These are phyloP conservation scores for Acomys russatus DNA, from an alignment of 2,797 vertebrate genomes.

Conservation along the genomic window DNA sequence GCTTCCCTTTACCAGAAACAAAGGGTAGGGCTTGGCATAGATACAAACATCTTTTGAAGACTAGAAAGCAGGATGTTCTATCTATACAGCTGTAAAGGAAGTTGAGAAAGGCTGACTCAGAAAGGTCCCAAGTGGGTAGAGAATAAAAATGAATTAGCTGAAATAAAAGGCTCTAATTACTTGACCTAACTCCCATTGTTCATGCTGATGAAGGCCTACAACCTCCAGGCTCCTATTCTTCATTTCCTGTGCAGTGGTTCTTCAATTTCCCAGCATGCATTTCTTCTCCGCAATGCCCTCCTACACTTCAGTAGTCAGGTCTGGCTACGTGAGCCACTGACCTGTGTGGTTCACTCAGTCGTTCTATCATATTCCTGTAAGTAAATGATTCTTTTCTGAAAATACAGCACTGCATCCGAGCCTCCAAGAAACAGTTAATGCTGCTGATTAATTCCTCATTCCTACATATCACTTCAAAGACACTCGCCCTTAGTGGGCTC, in stretches of 20 bases:
- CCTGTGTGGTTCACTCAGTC: not conserved
- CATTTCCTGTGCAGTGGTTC: constrained; percentile 53
- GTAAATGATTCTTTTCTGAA: constrained; percentile 57
- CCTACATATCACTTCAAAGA: constrained; percentile 83
- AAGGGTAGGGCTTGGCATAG: not conserved
- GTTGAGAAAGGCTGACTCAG: not conserved
- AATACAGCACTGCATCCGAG: constrained; percentile 54
- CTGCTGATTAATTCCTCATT: constrained; percentile 79
- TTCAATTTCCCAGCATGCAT: not conserved
- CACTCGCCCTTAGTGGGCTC: constrained; percentile 74
- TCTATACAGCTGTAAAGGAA: not conserved
- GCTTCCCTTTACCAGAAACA: constrained; percentile 3
- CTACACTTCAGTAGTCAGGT: not conserved
- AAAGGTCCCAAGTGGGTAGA: not conserved
- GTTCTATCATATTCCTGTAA: constrained; percentile 55
- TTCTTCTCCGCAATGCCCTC: not conserved
- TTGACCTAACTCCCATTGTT: constrained; percentile 54
- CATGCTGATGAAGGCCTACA: constrained; percentile 19
- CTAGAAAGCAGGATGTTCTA: not conserved
- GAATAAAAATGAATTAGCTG: constrained; percentile 53
- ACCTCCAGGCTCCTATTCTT: constrained; percentile 12
- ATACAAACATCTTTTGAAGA: not conserved
- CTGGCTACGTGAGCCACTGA: not conserved
- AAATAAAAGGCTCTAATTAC: constrained; percentile 4
- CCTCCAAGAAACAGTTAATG: constrained; percentile 81